phyloP scores from a whole-genome alignment of 1,140 invertebrate genomes.

The Ganaspis sp. region DNA sequence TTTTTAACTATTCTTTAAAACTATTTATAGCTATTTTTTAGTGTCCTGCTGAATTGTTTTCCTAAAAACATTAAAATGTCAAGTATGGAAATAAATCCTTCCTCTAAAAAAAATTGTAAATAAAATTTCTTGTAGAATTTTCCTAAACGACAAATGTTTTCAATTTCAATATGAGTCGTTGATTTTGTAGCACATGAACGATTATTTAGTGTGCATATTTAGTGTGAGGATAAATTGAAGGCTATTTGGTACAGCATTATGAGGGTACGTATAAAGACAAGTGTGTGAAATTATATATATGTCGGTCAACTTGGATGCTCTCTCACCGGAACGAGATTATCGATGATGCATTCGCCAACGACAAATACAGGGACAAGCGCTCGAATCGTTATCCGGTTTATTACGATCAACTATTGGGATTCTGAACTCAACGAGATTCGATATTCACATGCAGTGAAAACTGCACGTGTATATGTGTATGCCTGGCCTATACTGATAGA shows the following conservation, averaged over 20 bases:
- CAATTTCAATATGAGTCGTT: too few relatives aligned
- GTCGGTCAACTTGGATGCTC: slow-evolving; percentile 56
- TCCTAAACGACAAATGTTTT: too few relatives aligned
- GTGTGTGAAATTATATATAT: not conserved
- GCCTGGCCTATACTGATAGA: not conserved
- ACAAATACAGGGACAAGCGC: slow-evolving; percentile 11
- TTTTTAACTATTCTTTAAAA: too few relatives aligned
- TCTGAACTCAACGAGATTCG: not conserved
- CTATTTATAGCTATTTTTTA: too few relatives aligned
- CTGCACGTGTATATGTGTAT: not conserved
- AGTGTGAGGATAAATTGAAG: not conserved
- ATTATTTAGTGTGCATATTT: too few relatives aligned
- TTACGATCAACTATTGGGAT: not conserved
- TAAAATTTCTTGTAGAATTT: too few relatives aligned
- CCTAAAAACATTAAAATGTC: too few relatives aligned
- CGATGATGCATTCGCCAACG: slow-evolving; percentile 22
- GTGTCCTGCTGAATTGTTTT: too few relatives aligned
- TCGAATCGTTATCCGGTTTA: slow-evolving; percentile 13
- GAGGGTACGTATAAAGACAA: not conserved
- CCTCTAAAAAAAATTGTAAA: too few relatives aligned
- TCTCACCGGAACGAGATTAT: slow-evolving; percentile 49
- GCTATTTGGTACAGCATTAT: not conserved
- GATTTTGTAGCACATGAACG: too few relatives aligned
- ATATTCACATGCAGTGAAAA: not conserved
- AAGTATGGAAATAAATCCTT: too few relatives aligned